Evolutionary conservation across 2,888 invertebrate genomes (phyloP).

Genomic region (Schizotus pectinicornis): DNA sequence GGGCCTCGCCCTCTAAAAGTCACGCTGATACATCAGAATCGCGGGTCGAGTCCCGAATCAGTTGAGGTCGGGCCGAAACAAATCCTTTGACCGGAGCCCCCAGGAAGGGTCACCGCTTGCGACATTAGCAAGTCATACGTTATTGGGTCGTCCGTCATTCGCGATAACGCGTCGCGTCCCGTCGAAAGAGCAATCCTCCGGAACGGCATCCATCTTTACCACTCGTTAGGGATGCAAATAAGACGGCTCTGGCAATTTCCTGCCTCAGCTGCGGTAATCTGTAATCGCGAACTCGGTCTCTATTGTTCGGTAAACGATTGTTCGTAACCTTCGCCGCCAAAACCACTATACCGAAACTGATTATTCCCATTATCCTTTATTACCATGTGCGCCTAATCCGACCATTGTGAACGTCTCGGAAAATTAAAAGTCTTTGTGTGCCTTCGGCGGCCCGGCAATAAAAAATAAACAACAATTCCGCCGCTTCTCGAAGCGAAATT

Average conservation of each 20-base stretch:
- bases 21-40: background rate
- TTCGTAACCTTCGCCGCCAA: conserved; percentile 38
- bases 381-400: conserved; percentile 38
- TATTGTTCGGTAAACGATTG: conserved; percentile 44
- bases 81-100: background rate
- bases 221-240: conserved; percentile 50
- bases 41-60: background rate
- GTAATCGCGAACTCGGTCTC: conserved; percentile 40
- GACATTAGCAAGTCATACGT: conserved; percentile 11
- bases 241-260: conserved; percentile 45
- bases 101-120: no score
- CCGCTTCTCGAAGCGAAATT: no score
- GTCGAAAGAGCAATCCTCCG: conserved; percentile 26
- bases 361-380: conserved; percentile 39
- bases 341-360: conserved; percentile 34
- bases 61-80: background rate
- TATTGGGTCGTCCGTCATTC: conserved; percentile 40
- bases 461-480: no score
- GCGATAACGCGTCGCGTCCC: conserved; percentile 31
- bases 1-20: background rate
- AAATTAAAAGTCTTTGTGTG: conserved; percentile 23
- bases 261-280: conserved; percentile 43
- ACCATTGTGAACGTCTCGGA: conserved; percentile 31
- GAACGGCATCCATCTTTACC: conserved; percentile 30
- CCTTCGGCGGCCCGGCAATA: background rate